Evolutionary conservation across 2,888 invertebrate species (phyloP).

Genomic region (Pegoplata infirma): DNA sequence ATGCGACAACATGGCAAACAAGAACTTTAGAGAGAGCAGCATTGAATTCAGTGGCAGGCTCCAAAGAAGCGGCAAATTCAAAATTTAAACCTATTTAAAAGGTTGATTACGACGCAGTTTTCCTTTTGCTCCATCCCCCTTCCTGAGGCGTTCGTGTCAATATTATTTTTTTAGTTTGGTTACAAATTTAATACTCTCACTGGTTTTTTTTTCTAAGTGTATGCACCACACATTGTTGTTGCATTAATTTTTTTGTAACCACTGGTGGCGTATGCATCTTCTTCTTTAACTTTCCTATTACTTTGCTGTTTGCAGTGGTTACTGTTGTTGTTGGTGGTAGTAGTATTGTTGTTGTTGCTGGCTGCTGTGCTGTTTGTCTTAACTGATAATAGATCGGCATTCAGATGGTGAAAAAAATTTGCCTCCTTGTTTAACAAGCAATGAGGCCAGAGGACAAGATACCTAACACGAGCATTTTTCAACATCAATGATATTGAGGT

Average conservation of each 20-base stretch:
- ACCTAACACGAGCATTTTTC: slow-evolving; percentile 65
- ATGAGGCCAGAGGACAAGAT: slow-evolving; percentile 68
- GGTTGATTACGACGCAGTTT: too few relatives aligned
- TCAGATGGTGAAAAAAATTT: slow-evolving; percentile 67
- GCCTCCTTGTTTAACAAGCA: slow-evolving; percentile 67
- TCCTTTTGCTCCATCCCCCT: too few relatives aligned
- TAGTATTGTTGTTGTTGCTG: slow-evolving; percentile 20
- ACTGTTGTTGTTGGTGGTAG: slow-evolving; percentile 6
- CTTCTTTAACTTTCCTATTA: slow-evolving; percentile 12
- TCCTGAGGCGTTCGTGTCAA: too few relatives aligned
- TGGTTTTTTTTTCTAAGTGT: neutral
- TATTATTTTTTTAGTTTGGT: too few relatives aligned
- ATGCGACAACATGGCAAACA: too few relatives aligned
- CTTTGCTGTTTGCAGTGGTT: slow-evolving; percentile 17
- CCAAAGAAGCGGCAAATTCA: too few relatives aligned
- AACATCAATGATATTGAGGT: slow-evolving; percentile 59
- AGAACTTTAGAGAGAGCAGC: too few relatives aligned
- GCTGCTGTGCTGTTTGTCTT: slow-evolving; percentile 53
- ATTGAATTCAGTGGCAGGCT: too few relatives aligned
- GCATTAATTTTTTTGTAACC: slow-evolving; percentile 40
- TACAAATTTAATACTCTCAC: too few relatives aligned
- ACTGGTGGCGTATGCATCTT: slow-evolving; percentile 46
- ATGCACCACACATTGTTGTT: neutral
- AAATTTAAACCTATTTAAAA: too few relatives aligned
- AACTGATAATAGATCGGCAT: slow-evolving; percentile 64